Percentiles rank a stretch among this genome's conserved stretches.
Evolutionary conservation across 2,113 vertebrate genomes (phyloP).

Genomic region (Oncorhynchus tshawytscha): DNA sequence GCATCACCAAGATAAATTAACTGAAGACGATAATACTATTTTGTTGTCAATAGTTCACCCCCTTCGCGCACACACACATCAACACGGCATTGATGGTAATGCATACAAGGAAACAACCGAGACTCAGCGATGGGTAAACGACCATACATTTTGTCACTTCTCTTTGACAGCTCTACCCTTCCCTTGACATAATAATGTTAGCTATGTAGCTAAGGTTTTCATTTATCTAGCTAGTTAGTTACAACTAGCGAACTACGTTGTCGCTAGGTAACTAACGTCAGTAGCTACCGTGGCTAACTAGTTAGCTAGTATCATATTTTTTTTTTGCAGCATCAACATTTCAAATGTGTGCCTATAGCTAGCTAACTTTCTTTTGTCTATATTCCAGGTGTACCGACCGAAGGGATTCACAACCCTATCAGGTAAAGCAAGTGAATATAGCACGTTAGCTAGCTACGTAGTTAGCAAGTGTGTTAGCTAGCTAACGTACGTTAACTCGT

Average conservation of each 20-base stretch:
- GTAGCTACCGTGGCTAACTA: neutral
- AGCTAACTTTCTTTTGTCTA: slow-evolving; percentile 2
- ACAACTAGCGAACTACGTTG: neutral
- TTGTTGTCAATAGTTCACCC: slow-evolving; percentile 71
- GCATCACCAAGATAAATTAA: slow-evolving; percentile 33
- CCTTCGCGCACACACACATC: slow-evolving; percentile 82
- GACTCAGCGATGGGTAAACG: slow-evolving; percentile 98
- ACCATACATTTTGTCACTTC: neutral
- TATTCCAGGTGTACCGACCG: slow-evolving; percentile 92
- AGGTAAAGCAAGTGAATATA: slow-evolving; percentile 72
- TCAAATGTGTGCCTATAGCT: neutral
- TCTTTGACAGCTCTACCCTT: neutral
- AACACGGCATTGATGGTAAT: slow-evolving; percentile 99
- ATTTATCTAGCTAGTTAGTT: too few species aligned
- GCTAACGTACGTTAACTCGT: neutral
- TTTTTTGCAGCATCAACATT: slow-evolving; percentile 8
- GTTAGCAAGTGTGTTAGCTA: neutral
- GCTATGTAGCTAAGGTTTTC: too few species aligned
- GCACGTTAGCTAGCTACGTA: neutral
- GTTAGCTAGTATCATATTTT: neutral
- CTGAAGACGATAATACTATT: slow-evolving; percentile 40
- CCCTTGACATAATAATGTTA: too few species aligned
- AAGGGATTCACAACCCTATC: slow-evolving; percentile 96
- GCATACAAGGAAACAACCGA: slow-evolving; percentile 99
- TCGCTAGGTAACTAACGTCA: neutral